Evolutionary conservation across 2,113 vertebrate genomes (phyloP), one percentile per base, ranked within the genome.

Genomic region (mouse (Mus musculus)): DNA sequence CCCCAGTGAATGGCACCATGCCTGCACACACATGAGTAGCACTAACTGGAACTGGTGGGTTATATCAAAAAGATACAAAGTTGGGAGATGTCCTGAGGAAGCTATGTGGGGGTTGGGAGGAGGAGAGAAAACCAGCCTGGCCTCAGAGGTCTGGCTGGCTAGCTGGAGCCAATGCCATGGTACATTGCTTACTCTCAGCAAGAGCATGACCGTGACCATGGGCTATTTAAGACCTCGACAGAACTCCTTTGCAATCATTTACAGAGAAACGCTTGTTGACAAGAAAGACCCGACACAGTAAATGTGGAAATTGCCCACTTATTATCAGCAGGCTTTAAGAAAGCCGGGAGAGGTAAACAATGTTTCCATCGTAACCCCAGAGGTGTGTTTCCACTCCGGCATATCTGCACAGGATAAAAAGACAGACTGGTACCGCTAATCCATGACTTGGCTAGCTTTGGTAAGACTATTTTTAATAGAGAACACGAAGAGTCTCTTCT

Each of bases 331-430:
- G 49, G 67, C 81, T 97, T 95, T 39, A 82, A 91, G 89, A 81
- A 96, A 96, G 73, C 82, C 33, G 82, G 19, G 14, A 49, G 87
- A 91, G 28, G 56, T 52, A 91, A 94, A 78, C 39, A 33, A 28
- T 73, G 73, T 94, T 94, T 96, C 0, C 1, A 96, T 88, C 5
- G 1, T 88, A 89, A 89, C 19, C n/a, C 56, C 61, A 82, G 61
- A 77, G 96, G 14, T 49, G 11, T 92, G 72, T 96, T 97, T 97
- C 81, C 89, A 95, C 91, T 75, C 39, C 78, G 90, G 93, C 49
- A 3, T 90, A 77, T 96, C 24, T 82, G 36, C 71, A 81, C 56
- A 65, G 81, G 90, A 89, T 85, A 67, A 90, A 92, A 95, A 91
- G 12, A n/a, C 24, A 87, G 77, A 80, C 56, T 59, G 30, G 52